A percentile compares a stretch with the other conserved stretches of the same genome.
phyloP scores from a whole-genome alignment of 2,888 invertebrate genomes.

The Limenitis camilla region DNA sequence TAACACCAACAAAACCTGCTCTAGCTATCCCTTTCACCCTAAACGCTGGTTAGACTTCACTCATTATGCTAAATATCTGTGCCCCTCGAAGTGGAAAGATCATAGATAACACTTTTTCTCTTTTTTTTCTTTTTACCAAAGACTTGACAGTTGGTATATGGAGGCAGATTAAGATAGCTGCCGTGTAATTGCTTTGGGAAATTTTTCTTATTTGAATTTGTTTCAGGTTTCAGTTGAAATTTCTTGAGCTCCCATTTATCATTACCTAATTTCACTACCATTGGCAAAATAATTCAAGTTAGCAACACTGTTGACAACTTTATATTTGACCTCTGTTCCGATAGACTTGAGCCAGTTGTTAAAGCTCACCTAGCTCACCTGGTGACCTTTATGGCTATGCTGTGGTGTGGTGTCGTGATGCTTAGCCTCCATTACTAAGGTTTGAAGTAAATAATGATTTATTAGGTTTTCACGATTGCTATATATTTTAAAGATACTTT shows the following conservation, averaged over 20 bases:
- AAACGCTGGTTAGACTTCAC: conserved; percentile 69
- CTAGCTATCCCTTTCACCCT: conserved; percentile 41
- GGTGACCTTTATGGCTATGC: too few species aligned
- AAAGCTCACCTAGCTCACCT: too few species aligned
- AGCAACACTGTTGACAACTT: too few species aligned
- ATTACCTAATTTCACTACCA: too few species aligned
- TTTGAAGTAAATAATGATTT: too few species aligned
- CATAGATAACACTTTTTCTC: conserved; percentile 42
- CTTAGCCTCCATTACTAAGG: too few species aligned
- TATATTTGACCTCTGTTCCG: too few species aligned
- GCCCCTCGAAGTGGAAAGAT: conserved; percentile 56
- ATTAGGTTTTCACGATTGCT: too few species aligned
- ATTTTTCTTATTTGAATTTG: conserved; percentile 6
- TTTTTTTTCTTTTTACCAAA: conserved; percentile 43
- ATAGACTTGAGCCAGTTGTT: too few species aligned
- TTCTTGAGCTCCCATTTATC: neutral
- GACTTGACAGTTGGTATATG: conserved; percentile 73
- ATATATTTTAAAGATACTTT: too few species aligned
- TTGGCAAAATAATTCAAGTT: too few species aligned
- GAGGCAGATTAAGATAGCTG: conserved; percentile 67
- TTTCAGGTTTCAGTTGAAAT: conserved; percentile 2
- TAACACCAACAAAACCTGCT: conserved; percentile 14
- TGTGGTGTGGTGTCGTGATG: too few species aligned
- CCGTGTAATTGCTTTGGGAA: conserved; percentile 54
- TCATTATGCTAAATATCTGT: conserved; percentile 73